Evolutionary conservation across 2,797 vertebrate species (phyloP), one percentile per base, ranked within the genome.

Genomic region (Sarcophilus harrisii): DNA sequence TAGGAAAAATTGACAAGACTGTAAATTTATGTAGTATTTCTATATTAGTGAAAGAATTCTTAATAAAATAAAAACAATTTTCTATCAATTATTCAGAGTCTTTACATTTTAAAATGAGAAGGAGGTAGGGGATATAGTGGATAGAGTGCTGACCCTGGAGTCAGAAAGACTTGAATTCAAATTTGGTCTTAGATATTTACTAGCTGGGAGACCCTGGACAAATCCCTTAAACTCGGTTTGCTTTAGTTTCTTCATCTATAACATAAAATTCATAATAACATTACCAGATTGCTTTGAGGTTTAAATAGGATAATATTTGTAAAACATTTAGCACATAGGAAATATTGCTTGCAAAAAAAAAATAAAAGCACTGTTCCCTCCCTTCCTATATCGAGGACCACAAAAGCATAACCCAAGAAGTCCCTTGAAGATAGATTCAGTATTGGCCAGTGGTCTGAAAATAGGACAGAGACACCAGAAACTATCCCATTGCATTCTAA

Each of bases 21-120:
- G 24, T 32, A 81, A 95, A 95, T 57, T 90, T 66, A 58, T 52
- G 57, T 57, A 90, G 27, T 52, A 94, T 90, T 92, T 93, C 93
- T 30, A 90, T 55, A 91, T 14, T 57, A 91, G 18, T 91, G 10
- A 92, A 24, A 89, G 28, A 58, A 89, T 90, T 94, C 94, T 90
- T 81, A 60, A 55, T 49, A 90, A 29, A 30, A 94, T 92, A 52
- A 95, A 52, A 58, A 57, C 91, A 91, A 96, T 54, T 96, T 97
- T 62, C 93, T 73, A 81, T 93, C 49, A 95, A 57, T 91, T 95
- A 95, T 12, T 90, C 49, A 93, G 66, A 93, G 93, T 94, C 55
- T 95, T 92, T 95, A n/a, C n/a, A 45, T 45, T 81, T 81, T 45
- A 45, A 73, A 73, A 38, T 16, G 32, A 21, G 66, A 38, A 5